Percentiles rank a stretch among this genome's conserved stretches.
Conservation (phyloP, 2,888 invertebrate genomes). For the Thecophora atra region DNA sequence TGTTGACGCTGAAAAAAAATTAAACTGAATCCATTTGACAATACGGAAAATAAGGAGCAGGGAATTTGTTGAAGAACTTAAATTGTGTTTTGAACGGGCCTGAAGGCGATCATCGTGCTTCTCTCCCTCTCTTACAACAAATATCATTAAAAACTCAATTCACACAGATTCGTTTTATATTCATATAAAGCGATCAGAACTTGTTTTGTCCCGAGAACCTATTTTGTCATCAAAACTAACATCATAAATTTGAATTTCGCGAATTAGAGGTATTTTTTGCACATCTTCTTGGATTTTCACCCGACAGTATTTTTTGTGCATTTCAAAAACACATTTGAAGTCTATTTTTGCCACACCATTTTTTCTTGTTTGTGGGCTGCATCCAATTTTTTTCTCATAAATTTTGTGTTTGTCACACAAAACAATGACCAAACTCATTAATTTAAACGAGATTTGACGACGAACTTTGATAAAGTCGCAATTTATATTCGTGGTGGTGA, state of each 20-base stretch:
- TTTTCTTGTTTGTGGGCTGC: constrained; percentile 17
- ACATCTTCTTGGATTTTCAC: not conserved
- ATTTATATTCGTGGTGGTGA: constrained; percentile 58
- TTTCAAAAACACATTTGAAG: not conserved
- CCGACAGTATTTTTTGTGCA: not conserved
- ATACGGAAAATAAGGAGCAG: constrained; percentile 20
- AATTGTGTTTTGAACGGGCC: not conserved
- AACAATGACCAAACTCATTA: constrained; percentile 62
- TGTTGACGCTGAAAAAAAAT: not conserved
- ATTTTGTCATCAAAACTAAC: constrained; percentile 6
- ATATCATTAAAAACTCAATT: not conserved
- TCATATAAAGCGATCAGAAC: constrained; percentile 26
- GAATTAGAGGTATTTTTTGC: not conserved
- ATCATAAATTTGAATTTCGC: constrained; percentile 11
- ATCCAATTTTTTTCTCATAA: constrained; percentile 34
- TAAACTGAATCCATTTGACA: not conserved
- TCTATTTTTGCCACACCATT: not conserved
- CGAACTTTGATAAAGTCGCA: constrained; percentile 61
- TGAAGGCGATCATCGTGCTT: not conserved
- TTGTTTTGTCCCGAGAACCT: constrained; percentile 12
- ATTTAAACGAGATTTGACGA: constrained; percentile 65
- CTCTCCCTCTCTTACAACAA: not conserved
- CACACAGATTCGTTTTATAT: constrained; percentile 12
- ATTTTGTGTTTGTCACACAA: constrained; percentile 31
- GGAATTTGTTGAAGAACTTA: constrained; percentile 17